Conservation (phyloP, 2,113 vertebrate genomes). For the Echinops telfairi region DNA sequence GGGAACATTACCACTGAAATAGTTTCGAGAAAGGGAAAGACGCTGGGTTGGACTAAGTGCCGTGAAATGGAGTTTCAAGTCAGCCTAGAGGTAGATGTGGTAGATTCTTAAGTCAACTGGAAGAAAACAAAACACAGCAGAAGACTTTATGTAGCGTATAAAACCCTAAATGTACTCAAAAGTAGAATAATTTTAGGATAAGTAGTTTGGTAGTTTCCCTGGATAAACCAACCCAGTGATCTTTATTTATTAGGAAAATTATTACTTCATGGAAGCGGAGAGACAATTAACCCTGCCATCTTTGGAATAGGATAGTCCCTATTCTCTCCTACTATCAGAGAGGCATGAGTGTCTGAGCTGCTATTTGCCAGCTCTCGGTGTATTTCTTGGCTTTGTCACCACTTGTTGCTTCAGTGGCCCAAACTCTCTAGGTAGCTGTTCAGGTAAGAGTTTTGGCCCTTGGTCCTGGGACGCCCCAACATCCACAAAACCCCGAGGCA, state of each 20-base stretch:
- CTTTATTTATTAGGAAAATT: constrained; percentile 26
- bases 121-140: constrained; percentile 3
- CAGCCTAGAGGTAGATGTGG: neutral
- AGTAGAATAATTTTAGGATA: constrained; percentile 27
- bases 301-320: neutral
- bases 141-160: constrained; percentile 16
- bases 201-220: neutral
- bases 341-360: neutral
- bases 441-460: constrained; percentile 5
- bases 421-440: neutral
- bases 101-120: constrained; percentile 1
- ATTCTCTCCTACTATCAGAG: neutral
- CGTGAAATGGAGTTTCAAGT: constrained; percentile 13
- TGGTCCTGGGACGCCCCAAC: neutral
- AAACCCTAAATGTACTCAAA: neutral
- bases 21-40: constrained; percentile 8
- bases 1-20: neutral
- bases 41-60: constrained; percentile 16
- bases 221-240: constrained; percentile 37
- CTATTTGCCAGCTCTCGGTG: neutral
- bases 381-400: neutral
- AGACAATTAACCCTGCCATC: neutral
- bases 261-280: constrained; percentile 46
- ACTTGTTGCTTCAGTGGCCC: neutral
- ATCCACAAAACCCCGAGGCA: neutral